Conservation (phyloP, 2,113 vertebrate genomes). For the Macaca mulatta region DNA sequence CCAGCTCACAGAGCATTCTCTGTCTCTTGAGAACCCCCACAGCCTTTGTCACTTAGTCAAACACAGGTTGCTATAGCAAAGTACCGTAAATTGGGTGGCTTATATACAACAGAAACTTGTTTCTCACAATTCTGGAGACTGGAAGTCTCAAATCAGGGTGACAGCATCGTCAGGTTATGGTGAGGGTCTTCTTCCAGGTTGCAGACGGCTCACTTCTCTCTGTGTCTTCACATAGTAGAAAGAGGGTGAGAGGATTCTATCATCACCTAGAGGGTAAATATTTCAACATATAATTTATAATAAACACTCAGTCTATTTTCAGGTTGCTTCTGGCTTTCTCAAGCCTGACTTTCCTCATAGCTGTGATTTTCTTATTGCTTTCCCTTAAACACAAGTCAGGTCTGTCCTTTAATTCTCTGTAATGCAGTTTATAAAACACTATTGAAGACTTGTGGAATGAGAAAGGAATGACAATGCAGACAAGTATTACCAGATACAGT, state of each 20-base stretch:
- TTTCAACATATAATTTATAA: not conserved
- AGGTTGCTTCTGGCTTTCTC: not conserved
- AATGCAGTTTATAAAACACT: not conserved
- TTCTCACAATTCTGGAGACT: not conserved
- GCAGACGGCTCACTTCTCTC: not conserved
- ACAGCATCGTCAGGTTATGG: not conserved
- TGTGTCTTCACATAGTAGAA: not conserved
- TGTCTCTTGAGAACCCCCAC: not conserved
- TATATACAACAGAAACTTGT: not conserved
- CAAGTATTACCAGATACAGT: not conserved
- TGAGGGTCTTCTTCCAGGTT: too few relatives aligned
- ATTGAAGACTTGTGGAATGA: not conserved
- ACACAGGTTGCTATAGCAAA: not conserved
- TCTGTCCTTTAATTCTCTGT: not conserved
- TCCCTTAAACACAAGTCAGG: not conserved
- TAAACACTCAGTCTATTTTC: not conserved
- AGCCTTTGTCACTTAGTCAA: not conserved
- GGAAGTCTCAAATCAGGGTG: not conserved
- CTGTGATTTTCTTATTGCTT: not conserved
- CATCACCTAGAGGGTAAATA: not conserved
- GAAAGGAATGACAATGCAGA: not conserved
- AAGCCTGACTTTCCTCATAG: not conserved
- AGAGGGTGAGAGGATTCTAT: not conserved
- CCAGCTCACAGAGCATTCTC: not conserved
- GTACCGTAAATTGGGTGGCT: not conserved